Evolutionary conservation across 1,140 invertebrate genomes (phyloP).

Genomic region (Drosophila lowei): DNA sequence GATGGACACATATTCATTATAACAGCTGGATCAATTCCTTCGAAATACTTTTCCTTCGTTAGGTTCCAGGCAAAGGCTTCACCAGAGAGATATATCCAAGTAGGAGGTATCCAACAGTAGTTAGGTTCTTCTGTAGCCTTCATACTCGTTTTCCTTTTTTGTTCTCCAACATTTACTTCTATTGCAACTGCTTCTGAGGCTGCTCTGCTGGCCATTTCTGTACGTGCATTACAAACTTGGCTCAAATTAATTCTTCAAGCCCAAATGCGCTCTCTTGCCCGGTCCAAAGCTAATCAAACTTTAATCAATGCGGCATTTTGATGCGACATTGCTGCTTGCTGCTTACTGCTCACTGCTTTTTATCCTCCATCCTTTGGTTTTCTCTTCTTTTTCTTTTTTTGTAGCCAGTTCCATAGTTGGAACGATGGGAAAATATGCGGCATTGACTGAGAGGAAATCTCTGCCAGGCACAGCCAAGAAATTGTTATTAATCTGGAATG

Average conservation of each 20-base stretch:
- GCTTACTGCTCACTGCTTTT: no score
- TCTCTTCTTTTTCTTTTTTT: constrained; percentile 10
- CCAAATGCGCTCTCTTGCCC: constrained; percentile 54
- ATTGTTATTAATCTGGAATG: constrained; percentile 54
- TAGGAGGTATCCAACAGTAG: no score
- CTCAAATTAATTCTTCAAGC: constrained; percentile 73
- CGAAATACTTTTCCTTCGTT: no score
- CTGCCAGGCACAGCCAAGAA: constrained; percentile 6
- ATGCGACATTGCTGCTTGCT: constrained; percentile 55
- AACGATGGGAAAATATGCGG: constrained; percentile 65
- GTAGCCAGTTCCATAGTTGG: constrained; percentile 48
- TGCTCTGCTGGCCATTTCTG: constrained; percentile 48
- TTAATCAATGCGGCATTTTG: constrained; percentile 75
- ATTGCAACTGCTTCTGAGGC: constrained; percentile 29
- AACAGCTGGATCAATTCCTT: no score
- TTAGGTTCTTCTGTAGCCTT: no score
- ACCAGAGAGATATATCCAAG: no score
- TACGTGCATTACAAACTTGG: constrained; percentile 56
- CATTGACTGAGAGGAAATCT: constrained; percentile 45
- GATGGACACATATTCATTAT: no score
- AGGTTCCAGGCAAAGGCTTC: no score
- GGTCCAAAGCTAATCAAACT: constrained; percentile 67
- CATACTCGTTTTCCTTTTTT: constrained; percentile 11
- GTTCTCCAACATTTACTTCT: constrained; percentile 48
- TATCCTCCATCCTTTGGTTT: no score